phyloP scores from a whole-genome alignment of 2,113 vertebrate genomes.

The Asarcornis scutulata region DNA sequence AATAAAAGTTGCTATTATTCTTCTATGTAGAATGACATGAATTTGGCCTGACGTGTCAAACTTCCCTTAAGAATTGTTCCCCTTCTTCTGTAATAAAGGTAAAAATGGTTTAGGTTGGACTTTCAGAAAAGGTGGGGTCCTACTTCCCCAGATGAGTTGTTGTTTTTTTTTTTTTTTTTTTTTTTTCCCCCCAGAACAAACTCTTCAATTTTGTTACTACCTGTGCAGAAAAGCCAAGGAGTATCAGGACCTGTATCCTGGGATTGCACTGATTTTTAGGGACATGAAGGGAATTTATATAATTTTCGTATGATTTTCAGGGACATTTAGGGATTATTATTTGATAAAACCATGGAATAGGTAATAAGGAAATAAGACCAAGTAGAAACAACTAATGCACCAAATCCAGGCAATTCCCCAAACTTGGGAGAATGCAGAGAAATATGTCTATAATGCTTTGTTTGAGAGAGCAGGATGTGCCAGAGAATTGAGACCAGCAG shows the following conservation, averaged over 20 bases:
- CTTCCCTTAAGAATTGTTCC: not conserved
- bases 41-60: not conserved
- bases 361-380: not conserved
- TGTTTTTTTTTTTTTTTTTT: no score
- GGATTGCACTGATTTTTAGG: not conserved
- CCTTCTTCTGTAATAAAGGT: not conserved
- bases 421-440: not conserved
- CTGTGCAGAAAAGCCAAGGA: not conserved
- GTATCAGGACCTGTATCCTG: not conserved
- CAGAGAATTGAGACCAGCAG: not conserved
- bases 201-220: no score
- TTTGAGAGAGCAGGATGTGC: not conserved
- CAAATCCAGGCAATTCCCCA: not conserved
- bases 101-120: not conserved
- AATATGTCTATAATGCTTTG: slow-evolving; percentile 1
- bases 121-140: not conserved
- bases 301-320: not conserved
- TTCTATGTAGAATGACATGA: not conserved
- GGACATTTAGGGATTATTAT: not conserved
- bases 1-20: not conserved
- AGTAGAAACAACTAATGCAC: not conserved
- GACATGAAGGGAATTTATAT: not conserved
- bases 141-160: not conserved
- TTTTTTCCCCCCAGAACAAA: not conserved
- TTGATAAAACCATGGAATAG: not conserved